Conservation (phyloP, 2,797 vertebrate species). For the Carduelis carduelis region DNA sequence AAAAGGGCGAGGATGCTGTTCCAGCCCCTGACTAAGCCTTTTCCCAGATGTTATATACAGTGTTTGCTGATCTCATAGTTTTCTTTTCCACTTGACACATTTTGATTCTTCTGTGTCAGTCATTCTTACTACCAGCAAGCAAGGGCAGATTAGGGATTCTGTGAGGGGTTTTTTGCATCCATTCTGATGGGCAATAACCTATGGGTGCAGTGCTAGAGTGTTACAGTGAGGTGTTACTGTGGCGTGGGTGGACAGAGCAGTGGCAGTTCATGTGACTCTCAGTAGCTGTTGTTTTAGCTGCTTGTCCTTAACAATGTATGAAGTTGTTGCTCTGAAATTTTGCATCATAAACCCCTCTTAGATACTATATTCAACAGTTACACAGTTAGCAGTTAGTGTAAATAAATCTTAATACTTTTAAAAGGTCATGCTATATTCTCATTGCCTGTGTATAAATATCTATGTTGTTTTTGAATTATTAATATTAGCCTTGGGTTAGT, state of each 20-base stretch:
- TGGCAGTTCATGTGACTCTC: not conserved
- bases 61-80: not conserved
- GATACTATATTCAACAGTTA: not conserved
- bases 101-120: not conserved
- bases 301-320: not conserved
- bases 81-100: not conserved
- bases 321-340: not conserved
- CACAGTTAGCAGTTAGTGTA: not conserved
- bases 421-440: not conserved
- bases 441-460: conserved; percentile 41
- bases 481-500: conserved; percentile 30
- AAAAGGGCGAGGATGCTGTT: rapidly evolving
- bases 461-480: conserved; percentile 36
- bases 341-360: not conserved
- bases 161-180: not conserved
- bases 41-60: rapidly evolving
- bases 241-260: not conserved
- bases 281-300: not conserved
- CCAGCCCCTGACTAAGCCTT: not conserved
- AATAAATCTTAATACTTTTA: conserved; percentile 6
- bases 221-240: not conserved
- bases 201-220: not conserved
- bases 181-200: not conserved
- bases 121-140: not conserved
- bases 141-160: not conserved